phyloP scores from a whole-genome alignment of 1,140 invertebrate species.

The Penaeus chinensis region DNA sequence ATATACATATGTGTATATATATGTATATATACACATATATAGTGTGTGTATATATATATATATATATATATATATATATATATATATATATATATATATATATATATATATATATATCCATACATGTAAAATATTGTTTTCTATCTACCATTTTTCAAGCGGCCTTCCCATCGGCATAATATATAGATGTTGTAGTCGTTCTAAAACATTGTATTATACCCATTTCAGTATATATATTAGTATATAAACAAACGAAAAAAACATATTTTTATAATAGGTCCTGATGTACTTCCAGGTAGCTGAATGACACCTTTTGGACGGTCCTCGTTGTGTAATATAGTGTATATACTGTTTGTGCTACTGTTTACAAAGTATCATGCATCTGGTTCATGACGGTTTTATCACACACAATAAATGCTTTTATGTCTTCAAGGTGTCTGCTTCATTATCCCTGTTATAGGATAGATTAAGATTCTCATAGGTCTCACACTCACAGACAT shows the following conservation, averaged over 20 bases:
- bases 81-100: too few relatives aligned
- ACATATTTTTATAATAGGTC: slow-evolving; percentile 37
- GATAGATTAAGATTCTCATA: not conserved
- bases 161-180: too few relatives aligned
- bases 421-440: slow-evolving; percentile 10
- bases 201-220: not conserved
- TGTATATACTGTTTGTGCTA: slow-evolving; percentile 44
- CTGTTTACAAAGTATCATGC: slow-evolving; percentile 16
- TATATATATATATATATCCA: too few relatives aligned
- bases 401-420: slow-evolving; percentile 46
- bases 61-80: too few relatives aligned
- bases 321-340: slow-evolving; percentile 13
- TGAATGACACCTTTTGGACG: not conserved
- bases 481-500: not conserved
- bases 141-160: too few relatives aligned
- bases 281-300: not conserved
- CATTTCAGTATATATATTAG: not conserved
- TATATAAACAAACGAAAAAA: not conserved
- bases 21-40: too few relatives aligned
- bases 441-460: not conserved
- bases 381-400: slow-evolving; percentile 40
- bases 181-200: too few relatives aligned
- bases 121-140: too few relatives aligned
- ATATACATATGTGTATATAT: too few relatives aligned
- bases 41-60: too few relatives aligned